Conservation (phyloP, 2,888 invertebrate genomes). For the Euplexia lucipara region DNA sequence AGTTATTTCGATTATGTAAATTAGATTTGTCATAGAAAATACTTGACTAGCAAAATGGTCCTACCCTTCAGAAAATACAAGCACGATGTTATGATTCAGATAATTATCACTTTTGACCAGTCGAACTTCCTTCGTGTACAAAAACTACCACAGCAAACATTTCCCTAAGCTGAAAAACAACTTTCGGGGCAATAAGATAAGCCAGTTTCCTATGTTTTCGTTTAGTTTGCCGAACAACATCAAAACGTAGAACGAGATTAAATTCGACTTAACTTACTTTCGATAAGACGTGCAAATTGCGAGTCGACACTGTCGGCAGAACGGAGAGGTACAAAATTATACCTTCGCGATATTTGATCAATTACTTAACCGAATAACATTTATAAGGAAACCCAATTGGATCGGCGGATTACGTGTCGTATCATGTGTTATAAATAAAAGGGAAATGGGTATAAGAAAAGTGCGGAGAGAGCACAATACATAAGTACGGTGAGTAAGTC, state of each 20-base stretch:
- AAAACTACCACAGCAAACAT: constrained; percentile 42
- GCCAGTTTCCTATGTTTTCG: constrained; percentile 31
- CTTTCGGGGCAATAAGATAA: constrained; percentile 41
- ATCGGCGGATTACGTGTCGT: constrained; percentile 45
- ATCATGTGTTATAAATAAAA: constrained; percentile 50
- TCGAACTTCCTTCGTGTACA: constrained; percentile 1
- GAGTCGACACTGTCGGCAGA: constrained; percentile 32
- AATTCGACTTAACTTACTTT: constrained; percentile 42
- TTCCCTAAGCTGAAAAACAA: constrained; percentile 33
- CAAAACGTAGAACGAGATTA: constrained; percentile 39
- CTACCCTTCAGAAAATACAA: too few relatives aligned
- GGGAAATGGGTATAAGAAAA: constrained; percentile 41
- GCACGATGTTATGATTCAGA: neutral
- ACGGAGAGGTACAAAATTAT: constrained; percentile 36
- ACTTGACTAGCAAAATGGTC: too few relatives aligned
- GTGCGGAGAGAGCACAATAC: constrained; percentile 28
- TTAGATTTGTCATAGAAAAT: too few relatives aligned
- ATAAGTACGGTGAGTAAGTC: constrained; percentile 37
- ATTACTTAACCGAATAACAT: constrained; percentile 48
- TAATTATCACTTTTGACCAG: neutral
- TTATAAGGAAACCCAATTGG: constrained; percentile 44
- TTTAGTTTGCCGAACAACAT: constrained; percentile 39
- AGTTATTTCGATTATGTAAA: too few relatives aligned
- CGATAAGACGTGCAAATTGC: constrained; percentile 36
- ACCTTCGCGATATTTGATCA: constrained; percentile 55